Evolutionary conservation across 2,113 vertebrate species (phyloP), one percentile per base, ranked within the genome.

Genomic region (Actinemys pallida): DNA sequence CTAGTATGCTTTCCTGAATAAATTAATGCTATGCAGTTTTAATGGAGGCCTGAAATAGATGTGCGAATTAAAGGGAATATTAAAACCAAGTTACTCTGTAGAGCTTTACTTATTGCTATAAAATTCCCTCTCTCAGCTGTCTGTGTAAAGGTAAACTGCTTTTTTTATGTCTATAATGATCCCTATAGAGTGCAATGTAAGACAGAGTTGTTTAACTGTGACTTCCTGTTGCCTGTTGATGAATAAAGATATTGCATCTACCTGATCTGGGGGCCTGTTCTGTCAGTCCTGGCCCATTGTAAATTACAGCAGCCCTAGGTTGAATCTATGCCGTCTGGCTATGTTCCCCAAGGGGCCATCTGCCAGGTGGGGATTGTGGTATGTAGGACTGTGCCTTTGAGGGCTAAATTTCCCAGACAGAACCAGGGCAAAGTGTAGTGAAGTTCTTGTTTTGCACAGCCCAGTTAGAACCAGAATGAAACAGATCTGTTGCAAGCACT

Each of bases 1-100:
- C 85, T 95, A 42, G 85, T 93, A 84, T 75, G 45, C 49, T 95
- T 95, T 94, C 87, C 83, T 90, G 52, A 86, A 94, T 84, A 95
- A 94, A 96, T 94, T 84, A 90, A 86, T 76, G 4, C 62, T 89
- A 88, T 81, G 29, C 31, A 80, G 72, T 92, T 95, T 93, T 95
- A 97, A 90, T 86, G 42, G 56, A 86, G 49, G 35, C 80, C 90
- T 90, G 90, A 94, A 94, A 90, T 86, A 94, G 52, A 94, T 52
- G 16, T 27, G 10, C 82, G 56, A 89, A 89, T 91, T 83, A 88
- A 90, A 96, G 35, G 84, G 49, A 62, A 81, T 56, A 89, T 53
- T 53, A 90, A 94, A 89, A 10, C 7, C 76, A 84, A 31, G 49
- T 72, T 39, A 42, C 87, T 92, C 54, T 90, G 17, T 62, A 25